Percentiles rank a stretch among this genome's conserved stretches.
These are phyloP conservation scores for Nansenia antarctica DNA, from an alignment of 2,113 vertebrate species.

Conservation along the genomic window DNA sequence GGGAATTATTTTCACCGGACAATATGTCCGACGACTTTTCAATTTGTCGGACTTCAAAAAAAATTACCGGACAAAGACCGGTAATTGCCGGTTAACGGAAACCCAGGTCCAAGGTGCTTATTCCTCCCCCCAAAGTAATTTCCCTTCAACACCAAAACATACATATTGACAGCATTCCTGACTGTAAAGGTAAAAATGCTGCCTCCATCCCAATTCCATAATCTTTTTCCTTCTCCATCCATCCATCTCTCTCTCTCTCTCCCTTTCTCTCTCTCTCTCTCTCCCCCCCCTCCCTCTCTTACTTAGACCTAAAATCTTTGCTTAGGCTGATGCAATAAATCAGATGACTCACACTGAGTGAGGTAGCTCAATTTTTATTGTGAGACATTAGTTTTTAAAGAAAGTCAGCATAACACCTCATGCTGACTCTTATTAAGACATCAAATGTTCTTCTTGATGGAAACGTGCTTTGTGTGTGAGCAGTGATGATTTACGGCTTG, in stretches of 20 bases:
- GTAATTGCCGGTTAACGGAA: too few species aligned
- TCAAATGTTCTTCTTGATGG: background rate
- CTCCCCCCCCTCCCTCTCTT: too few species aligned
- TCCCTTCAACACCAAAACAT: background rate
- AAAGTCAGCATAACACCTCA: background rate
- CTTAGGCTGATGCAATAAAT: background rate
- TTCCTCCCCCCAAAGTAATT: background rate
- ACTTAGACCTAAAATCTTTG: background rate
- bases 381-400: background rate
- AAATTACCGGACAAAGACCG: too few species aligned
- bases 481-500: background rate
- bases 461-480: too few species aligned
- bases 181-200: background rate
- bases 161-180: background rate
- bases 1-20: too few species aligned
- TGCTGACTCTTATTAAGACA: background rate
- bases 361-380: background rate
- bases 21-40: too few species aligned
- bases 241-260: too few species aligned
- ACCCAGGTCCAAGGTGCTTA: background rate
- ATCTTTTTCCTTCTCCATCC: too few species aligned
- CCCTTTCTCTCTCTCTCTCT: too few species aligned
- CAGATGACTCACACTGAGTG: too few species aligned
- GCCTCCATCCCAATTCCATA: background rate
- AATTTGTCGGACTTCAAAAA: too few species aligned